Percentiles rank a stretch among this genome's conserved stretches.
Evolutionary conservation across 2,797 vertebrate species (phyloP).

Genomic region (Macrochelys suwanniensis): DNA sequence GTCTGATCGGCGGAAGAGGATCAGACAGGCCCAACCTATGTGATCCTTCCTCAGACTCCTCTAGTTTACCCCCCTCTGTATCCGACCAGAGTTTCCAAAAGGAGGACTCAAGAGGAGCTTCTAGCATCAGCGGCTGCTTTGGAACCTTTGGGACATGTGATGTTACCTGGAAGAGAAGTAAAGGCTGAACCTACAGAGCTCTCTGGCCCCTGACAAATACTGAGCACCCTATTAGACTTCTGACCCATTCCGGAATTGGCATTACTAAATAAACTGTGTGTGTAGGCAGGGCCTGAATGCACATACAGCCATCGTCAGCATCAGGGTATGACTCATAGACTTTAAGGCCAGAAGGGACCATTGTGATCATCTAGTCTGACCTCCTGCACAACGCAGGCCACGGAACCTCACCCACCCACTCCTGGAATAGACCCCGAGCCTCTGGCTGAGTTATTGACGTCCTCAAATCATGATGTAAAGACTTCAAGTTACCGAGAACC

Average conservation of each 20-base stretch:
- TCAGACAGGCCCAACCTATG: neutral
- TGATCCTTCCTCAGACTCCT: neutral
- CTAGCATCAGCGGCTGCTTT: conserved; percentile 65
- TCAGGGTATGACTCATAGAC: neutral
- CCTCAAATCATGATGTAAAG: no score
- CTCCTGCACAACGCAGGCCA: no score
- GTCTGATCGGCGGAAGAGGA: neutral
- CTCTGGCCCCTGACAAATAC: neutral
- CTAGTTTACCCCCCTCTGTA: neutral
- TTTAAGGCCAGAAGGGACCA: no score
- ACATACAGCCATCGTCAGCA: neutral
- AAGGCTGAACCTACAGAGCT: neutral
- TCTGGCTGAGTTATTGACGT: no score
- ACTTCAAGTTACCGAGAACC: no score
- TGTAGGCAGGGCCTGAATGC: neutral
- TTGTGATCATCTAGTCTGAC: no score
- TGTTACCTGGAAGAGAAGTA: conserved; percentile 76
- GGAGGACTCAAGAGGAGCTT: neutral
- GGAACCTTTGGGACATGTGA: conserved; percentile 76
- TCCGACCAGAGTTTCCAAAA: neutral
- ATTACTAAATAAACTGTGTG: no score
- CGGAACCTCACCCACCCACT: no score
- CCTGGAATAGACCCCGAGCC: no score
- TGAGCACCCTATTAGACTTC: neutral
- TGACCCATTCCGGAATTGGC: neutral